Conservation (phyloP, 2,888 invertebrate genomes). For the Helicoverpa assulta region DNA sequence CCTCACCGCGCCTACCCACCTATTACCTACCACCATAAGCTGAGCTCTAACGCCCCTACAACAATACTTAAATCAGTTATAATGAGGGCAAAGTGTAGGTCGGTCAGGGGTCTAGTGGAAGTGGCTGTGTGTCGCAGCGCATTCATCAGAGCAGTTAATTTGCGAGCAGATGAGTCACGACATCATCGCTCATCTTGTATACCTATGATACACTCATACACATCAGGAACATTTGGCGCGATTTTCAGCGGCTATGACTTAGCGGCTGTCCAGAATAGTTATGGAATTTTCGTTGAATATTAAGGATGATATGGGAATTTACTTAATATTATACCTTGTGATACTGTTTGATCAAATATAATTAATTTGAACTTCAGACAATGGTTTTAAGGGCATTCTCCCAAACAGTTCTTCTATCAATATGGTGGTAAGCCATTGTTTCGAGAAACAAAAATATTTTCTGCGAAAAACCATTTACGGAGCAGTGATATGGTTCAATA, state of each 20-base stretch:
- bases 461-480: neutral
- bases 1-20: constrained; percentile 79
- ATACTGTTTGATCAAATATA: no score
- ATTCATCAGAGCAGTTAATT: constrained; percentile 89
- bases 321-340: no score
- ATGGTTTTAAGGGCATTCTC: no score
- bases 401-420: no score
- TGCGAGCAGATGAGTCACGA: constrained; percentile 86
- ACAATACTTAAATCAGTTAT: constrained; percentile 51
- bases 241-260: constrained; percentile 51
- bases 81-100: constrained; percentile 42
- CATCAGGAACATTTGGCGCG: constrained; percentile 80
- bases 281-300: constrained; percentile 13
- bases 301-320: neutral
- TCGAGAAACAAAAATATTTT: no score
- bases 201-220: constrained; percentile 74
- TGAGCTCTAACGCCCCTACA: constrained; percentile 63
- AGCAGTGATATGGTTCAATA: neutral
- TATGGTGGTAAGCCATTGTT: no score
- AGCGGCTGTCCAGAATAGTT: constrained; percentile 29
- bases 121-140: constrained; percentile 76
- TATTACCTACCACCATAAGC: constrained; percentile 68
- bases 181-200: constrained; percentile 87
- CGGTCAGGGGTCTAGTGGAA: constrained; percentile 65
- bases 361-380: no score